Evolutionary conservation across 2,888 invertebrate species (phyloP).

Genomic region (Digitonthophagus gazella): DNA sequence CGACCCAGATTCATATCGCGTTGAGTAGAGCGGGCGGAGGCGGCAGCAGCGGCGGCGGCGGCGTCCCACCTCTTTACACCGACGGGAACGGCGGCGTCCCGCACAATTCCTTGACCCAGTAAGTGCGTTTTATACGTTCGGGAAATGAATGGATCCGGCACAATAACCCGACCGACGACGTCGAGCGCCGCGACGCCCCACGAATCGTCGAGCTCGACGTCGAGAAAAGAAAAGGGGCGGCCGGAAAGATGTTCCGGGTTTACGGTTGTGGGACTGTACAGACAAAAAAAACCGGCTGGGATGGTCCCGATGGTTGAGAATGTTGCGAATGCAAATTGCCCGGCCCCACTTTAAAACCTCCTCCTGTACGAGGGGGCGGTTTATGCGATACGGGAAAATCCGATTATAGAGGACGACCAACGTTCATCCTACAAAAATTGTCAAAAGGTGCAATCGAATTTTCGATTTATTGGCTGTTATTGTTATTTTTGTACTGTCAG

Average conservation of each 20-base stretch:
- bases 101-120: neutral
- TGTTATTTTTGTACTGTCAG: neutral
- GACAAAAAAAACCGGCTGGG: neutral
- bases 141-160: neutral
- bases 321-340: neutral
- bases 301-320: neutral
- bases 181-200: neutral
- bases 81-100: neutral
- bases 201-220: neutral
- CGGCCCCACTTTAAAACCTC: neutral
- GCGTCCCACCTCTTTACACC: too few species aligned
- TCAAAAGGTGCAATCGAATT: neutral
- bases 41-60: too few species aligned
- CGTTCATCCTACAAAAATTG: neutral
- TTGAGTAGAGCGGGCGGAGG: neutral
- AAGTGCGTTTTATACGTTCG: neutral
- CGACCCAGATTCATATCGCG: neutral
- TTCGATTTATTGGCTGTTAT: neutral
- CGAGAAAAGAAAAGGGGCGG: neutral
- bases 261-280: neutral
- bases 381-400: neutral
- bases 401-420: neutral
- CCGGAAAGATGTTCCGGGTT: neutral
- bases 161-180: neutral
- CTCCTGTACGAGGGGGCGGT: neutral